Evolutionary conservation across 2,113 vertebrate species (phyloP), one percentile per base, ranked within the genome.

Genomic region (Clarias gariepinus): DNA sequence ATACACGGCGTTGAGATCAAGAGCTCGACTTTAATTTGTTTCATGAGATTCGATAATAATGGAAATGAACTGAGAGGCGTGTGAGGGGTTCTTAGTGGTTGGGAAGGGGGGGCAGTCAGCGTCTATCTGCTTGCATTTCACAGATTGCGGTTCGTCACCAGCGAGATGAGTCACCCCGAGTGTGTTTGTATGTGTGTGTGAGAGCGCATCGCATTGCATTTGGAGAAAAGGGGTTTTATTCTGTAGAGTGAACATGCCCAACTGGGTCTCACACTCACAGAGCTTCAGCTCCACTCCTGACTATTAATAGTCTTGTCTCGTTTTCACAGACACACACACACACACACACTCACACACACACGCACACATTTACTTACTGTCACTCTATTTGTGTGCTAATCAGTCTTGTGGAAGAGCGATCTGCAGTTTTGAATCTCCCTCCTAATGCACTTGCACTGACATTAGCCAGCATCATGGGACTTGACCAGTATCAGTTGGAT

Each of bases 351-450:
- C 66, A 33, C 21, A 53, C 23, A 55, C 33, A 47, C 30, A 33
- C 73, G n/a, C 30, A 55, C 30, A 3, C 52, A 21, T 8, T 47
- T 47, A 47, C 47, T 47, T 47, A 47, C 52, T 15, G 55, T 57
- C 25, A 30, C 30, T 30, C 30, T 47, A 36, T 81, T 23, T 47
- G 60, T 21, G 60, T 18, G 23, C 8, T 47, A 41, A 81, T 66
- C 82, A 81, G 36, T 89, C 85, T 84, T 79, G 84, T 91, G 87
- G 89, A 81, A 90, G 88, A 79, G 33, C 18, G 77, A 90, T 90
- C 86, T 91, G 89, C 66, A 89, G 85, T 74, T 68, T 73, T 69
- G 84, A 85, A 80, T 83, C 85, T 12, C 21, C 68, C 33, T 84
- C 52, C 82, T 86, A 89, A 84, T 69, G 52, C 86, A 81, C 61